A percentile compares a stretch with the other conserved stretches of the same genome.
Evolutionary conservation across 92 coral and sea anemone genomes (phyloP).

Genomic region (Meandrina meandrites): DNA sequence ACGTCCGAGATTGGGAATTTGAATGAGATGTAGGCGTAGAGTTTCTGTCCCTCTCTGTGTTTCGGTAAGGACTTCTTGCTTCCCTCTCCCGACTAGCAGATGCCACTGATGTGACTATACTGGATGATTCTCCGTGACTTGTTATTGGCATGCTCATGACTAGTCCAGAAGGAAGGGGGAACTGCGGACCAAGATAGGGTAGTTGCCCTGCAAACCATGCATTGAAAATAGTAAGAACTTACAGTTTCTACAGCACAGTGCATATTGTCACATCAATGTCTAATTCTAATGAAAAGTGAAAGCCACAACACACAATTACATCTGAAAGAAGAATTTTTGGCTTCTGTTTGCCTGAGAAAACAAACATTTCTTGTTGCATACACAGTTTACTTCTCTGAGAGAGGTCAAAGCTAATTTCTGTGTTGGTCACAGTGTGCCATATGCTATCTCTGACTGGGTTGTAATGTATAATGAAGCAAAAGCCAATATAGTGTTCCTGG

Average conservation of each 20-base stretch:
- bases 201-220: constrained; percentile 3
- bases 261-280: neutral
- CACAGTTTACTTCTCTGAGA: too few species aligned
- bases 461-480: too few species aligned
- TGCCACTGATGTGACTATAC: constrained; percentile 22
- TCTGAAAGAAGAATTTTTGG: neutral
- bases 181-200: constrained; percentile 34
- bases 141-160: constrained; percentile 45
- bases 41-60: constrained; percentile 27
- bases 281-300: too few species aligned
- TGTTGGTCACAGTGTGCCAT: too few species aligned
- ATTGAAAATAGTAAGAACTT: neutral
- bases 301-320: too few species aligned
- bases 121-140: constrained; percentile 46
- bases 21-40: constrained; percentile 31
- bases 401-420: too few species aligned
- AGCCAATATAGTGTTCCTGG: too few species aligned
- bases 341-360: neutral
- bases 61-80: constrained; percentile 31
- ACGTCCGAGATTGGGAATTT: constrained; percentile 14
- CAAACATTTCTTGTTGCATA: too few species aligned
- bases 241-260: neutral
- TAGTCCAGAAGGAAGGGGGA: constrained; percentile 31
- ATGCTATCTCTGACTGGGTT: too few species aligned
- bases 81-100: constrained; percentile 31